Conservation (phyloP, 2,888 invertebrate genomes). For the Malachius bipustulatus region DNA sequence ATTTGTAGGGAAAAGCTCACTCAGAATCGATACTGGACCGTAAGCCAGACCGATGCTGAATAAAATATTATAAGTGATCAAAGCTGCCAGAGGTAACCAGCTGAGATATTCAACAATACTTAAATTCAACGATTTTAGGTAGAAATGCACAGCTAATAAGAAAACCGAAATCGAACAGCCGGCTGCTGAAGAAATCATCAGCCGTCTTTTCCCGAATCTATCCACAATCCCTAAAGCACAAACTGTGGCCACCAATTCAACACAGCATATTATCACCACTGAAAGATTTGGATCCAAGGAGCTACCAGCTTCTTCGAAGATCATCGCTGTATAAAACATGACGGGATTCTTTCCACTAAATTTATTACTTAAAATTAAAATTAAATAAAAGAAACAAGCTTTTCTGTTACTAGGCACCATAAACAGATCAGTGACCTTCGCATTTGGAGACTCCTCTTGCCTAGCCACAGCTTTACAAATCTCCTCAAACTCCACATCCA, state of each 20-base stretch:
- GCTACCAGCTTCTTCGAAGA: slow-evolving; percentile 42
- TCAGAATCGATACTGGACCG: slow-evolving; percentile 39
- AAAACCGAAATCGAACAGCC: slow-evolving; percentile 35
- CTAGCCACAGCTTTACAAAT: slow-evolving; percentile 29
- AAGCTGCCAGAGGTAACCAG: slow-evolving; percentile 40
- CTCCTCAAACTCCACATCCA: slow-evolving; percentile 39
- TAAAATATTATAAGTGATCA: slow-evolving; percentile 40
- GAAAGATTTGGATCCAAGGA: slow-evolving; percentile 42
- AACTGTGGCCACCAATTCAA: slow-evolving; percentile 45
- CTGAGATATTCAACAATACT: slow-evolving; percentile 27
- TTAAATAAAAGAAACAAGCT: slow-evolving; percentile 48
- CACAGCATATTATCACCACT: slow-evolving; percentile 46
- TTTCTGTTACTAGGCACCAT: slow-evolving; percentile 45
- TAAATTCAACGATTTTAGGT: slow-evolving; percentile 33
- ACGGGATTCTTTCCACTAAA: slow-evolving; percentile 53
- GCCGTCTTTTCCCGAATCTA: slow-evolving; percentile 49
- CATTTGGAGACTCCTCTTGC: slow-evolving; percentile 36
- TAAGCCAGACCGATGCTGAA: slow-evolving; percentile 42
- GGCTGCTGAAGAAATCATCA: slow-evolving; percentile 45
- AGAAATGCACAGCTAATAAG: slow-evolving; percentile 37
- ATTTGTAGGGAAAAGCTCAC: slow-evolving; percentile 44
- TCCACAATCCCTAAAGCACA: slow-evolving; percentile 48
- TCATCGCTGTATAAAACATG: slow-evolving; percentile 49
- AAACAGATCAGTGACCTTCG: slow-evolving; percentile 40
- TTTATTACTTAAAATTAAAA: slow-evolving; percentile 50